phyloP scores from a whole-genome alignment of 2,888 invertebrate species.

The Ditula angustiorana region DNA sequence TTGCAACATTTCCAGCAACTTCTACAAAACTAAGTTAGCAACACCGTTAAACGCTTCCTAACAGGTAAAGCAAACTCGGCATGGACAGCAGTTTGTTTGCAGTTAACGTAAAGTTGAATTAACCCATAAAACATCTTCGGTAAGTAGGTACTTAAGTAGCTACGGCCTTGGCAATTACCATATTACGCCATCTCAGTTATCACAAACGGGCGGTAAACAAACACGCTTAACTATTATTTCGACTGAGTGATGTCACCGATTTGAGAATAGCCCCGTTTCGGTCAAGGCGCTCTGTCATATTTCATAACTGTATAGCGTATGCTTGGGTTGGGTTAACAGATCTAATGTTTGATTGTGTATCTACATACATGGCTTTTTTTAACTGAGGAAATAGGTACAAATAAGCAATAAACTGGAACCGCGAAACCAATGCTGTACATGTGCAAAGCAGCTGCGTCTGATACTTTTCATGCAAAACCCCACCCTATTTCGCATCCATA shows the following conservation, averaged over 20 bases:
- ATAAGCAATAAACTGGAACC: too few relatives aligned
- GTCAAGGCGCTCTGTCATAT: slow-evolving; percentile 21
- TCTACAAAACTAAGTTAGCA: too few relatives aligned
- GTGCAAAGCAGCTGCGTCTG: too few relatives aligned
- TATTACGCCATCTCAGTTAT: slow-evolving; percentile 28
- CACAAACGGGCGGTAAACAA: slow-evolving; percentile 28
- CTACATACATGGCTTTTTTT: too few relatives aligned
- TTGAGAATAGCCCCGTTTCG: slow-evolving; percentile 22
- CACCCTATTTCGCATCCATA: too few relatives aligned
- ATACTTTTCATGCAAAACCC: too few relatives aligned
- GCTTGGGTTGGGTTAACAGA: neutral
- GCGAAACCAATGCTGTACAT: too few relatives aligned
- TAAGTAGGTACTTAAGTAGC: too few relatives aligned
- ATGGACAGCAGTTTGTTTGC: neutral
- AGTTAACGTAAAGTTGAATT: slow-evolving; percentile 26
- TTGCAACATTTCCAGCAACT: too few relatives aligned
- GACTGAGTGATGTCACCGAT: slow-evolving; percentile 30
- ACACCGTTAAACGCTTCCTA: neutral
- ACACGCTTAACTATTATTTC: slow-evolving; percentile 16
- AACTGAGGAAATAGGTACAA: too few relatives aligned
- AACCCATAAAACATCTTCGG: slow-evolving; percentile 25
- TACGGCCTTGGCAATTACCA: slow-evolving; percentile 32
- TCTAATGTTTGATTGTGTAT: neutral
- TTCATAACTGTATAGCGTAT: slow-evolving; percentile 6
- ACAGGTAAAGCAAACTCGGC: slow-evolving; percentile 15